Conservation (phyloP, 2,113 vertebrate genomes). For the Boulengeromyrus knoepffleri region DNA sequence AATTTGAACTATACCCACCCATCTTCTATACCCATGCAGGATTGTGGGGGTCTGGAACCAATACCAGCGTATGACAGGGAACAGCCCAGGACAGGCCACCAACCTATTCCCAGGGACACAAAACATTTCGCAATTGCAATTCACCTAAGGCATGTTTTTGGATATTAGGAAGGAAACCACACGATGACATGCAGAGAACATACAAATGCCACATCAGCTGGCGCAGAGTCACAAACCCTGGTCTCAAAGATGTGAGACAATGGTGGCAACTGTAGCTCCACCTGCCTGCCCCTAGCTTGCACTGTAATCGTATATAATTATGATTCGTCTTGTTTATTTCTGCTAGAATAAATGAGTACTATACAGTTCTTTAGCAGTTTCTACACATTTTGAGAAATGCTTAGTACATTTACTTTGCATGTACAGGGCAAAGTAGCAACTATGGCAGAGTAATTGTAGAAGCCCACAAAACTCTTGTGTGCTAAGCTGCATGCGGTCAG, state of each 20-base stretch:
- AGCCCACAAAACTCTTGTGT: not conserved
- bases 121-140: too few species aligned
- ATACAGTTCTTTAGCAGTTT: not conserved
- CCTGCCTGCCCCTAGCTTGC: not conserved
- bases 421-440: not conserved
- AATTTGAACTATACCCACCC: not conserved
- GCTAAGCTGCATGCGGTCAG: not conserved
- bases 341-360: not conserved
- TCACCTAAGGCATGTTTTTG: not conserved
- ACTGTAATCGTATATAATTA: not conserved
- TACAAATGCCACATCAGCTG: not conserved
- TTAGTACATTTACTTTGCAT: not conserved
- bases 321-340: not conserved
- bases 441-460: not conserved
- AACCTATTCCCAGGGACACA: not conserved
- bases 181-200: not conserved
- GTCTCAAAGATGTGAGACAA: not conserved
- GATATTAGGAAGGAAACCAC: not conserved
- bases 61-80: not conserved
- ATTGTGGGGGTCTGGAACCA: not conserved
- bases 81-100: not conserved
- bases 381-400: not conserved
- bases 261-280: not conserved
- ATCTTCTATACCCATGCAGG: not conserved
- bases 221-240: not conserved